Base-by-base conservation (phyloP, 2,113 vertebrate species). In the Atherinomorus stipes region DNA sequence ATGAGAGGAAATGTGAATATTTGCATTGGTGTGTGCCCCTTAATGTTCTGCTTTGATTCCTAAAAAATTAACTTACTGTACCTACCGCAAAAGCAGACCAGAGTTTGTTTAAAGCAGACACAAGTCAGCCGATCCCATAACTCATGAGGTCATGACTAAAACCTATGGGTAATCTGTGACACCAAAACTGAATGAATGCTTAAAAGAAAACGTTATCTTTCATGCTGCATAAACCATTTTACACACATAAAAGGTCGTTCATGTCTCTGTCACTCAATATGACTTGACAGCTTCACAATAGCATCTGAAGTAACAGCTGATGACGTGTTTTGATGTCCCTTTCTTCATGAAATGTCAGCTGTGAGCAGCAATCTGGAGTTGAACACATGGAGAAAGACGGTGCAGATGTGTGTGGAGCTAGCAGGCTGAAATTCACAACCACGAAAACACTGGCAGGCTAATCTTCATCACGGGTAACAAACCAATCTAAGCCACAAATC, bases 391-490 rank as follows among this genome's bases (percentile, higher is more conserved):
- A 66, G 53, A 44, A 31, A 88, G 81, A 78, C 11, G 16, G 59
- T 31, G 40, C 51, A 56, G 60, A 64, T 51, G 80, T 58, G 74
- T 73, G 61, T n/a, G 72, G 62, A 77, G 62, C 74, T 69, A 49
- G 47, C 23, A 78, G 65, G 80, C 63, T 78, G 65, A 76, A 60
- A 72, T 52, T 70, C 70, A 52, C 54, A 53, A 13, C 53, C 61
- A 61, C 26, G 50, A 70, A 61, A 73, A 80, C 2, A 61, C 75
- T 76, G 62, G 31, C 47, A 62, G 53, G 25, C 31, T 84, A 59
- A 77, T 84, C 80, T 78, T 81, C 69, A 82, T 71, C 68, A 58
- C 2, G 56, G 44, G 49, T 71, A 44, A 80, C 56, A 75, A 72
- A 72, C 22, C 47, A 40, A 25, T 22, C 59, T 10, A 34, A 34